These are phyloP conservation scores for Ceratina calcarata DNA, from an alignment of 1,140 invertebrate genomes.

Conservation along the genomic window DNA sequence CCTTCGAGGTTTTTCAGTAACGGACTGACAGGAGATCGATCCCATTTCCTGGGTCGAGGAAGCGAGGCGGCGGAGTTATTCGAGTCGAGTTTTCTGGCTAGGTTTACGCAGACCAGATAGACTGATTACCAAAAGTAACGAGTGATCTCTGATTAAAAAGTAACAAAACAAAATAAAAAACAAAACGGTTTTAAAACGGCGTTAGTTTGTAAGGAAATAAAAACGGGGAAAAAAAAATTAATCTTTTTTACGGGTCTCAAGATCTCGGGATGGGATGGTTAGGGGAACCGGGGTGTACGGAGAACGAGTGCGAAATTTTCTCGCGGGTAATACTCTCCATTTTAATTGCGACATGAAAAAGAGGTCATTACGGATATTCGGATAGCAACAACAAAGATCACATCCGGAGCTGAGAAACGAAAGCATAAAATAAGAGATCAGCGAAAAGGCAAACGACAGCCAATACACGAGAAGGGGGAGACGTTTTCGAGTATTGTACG, in stretches of 20 bases:
- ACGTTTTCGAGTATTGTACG: slow-evolving; percentile 12
- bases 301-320: slow-evolving; percentile 1
- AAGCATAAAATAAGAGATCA: neutral
- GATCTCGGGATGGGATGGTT: neutral
- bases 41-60: slow-evolving; percentile 21
- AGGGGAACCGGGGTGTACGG: neutral
- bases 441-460: slow-evolving; percentile 30
- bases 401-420: too few species aligned
- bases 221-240: slow-evolving; percentile 12
- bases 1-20: neutral
- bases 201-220: slow-evolving; percentile 52
- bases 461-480: neutral
- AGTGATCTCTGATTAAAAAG: slow-evolving; percentile 62
- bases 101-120: slow-evolving; percentile 56
- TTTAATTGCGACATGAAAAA: neutral
- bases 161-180: slow-evolving; percentile 17
- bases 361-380: too few species aligned
- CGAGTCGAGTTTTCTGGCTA: slow-evolving; percentile 43
- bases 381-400: too few species aligned
- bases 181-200: slow-evolving; percentile 40
- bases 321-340: neutral
- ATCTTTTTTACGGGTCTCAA: neutral
- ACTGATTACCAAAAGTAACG: slow-evolving; percentile 67
- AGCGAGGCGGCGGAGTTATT: slow-evolving; percentile 16
- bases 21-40: neutral